Base-by-base conservation (phyloP, 1,140 invertebrate species). In the Panonychus citri region DNA sequence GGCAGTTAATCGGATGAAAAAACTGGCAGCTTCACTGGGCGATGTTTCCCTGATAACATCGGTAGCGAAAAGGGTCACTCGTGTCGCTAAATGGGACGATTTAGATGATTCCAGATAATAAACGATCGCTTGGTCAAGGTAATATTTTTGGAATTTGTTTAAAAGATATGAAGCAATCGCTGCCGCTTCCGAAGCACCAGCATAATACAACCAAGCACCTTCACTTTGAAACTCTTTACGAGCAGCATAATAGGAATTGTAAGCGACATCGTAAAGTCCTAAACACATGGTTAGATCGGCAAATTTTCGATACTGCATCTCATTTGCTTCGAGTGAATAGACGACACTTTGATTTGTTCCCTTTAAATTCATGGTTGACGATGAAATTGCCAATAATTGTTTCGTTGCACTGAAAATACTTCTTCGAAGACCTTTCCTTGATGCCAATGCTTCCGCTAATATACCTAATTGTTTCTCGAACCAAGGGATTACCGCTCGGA, bases 241-340 rank as follows among this genome's bases (percentile, higher is more conserved):
- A 13, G 88, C 84, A 19, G 83, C 80, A 68, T 97, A 89, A 70
- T 96, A 99, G 0, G 84, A 79, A 65, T 83, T 84, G 70, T 90
- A 94, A 1, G 94, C 87, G 54, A 84, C 72, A 59, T 81, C 78
- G 71, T 96, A 97, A 63, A 93, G 80, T 12, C 89, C 85, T 68
- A 97, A 90, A 76, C 97, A 80, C 66, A 98, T 96, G 68, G 86
- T 90, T 0, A 98, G 70, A 71, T 99, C 94, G 5, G 83, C 94
- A 39, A 97, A 68, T 56, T 88, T 79, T 57, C 93, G 75, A 26
- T 90, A 76, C 66, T 96, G 90, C 42, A 97, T 72, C 71, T 98
- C 94, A 3, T 84, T 79, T 8, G 90, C 87, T 68, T 95, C 90
- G 37, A 73, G 71, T 21, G 81, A 78, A 67, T 93, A 91, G 58